Conservation (phyloP, 1,140 invertebrate species). For the Drosophila bifasciata region DNA sequence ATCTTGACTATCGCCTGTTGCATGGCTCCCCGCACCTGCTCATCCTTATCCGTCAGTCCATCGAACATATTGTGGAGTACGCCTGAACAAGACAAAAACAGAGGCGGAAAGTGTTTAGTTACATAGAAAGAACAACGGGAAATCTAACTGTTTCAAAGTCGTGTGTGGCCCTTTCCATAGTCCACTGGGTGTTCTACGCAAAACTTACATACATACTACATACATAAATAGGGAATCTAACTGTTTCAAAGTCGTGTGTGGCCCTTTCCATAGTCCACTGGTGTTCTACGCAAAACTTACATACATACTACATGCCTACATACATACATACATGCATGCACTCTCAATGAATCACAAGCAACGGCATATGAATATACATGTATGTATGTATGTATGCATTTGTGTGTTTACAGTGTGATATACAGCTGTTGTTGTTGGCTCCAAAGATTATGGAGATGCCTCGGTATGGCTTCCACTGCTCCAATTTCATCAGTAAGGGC, state of each 20-base stretch:
- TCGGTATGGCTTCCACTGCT: constrained; percentile 36
- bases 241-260: constrained; percentile 33
- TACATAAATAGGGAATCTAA: no score
- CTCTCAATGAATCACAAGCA: background rate
- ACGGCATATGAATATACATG: background rate
- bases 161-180: background rate
- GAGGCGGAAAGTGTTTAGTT: no score
- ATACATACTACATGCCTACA: background rate
- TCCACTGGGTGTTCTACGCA: no score
- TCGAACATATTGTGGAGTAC: constrained; percentile 86
- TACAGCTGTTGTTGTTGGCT: constrained; percentile 10
- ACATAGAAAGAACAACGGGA: background rate
- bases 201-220: no score
- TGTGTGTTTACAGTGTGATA: constrained; percentile 55
- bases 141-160: constrained; percentile 29
- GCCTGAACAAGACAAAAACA: no score
- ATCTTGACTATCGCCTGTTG: constrained; percentile 86
- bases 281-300: no score
- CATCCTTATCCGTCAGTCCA: constrained; percentile 86
- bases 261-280: no score
- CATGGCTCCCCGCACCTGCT: constrained; percentile 85
- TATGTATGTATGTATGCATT: no score
- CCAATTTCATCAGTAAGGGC: background rate
- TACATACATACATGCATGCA: background rate
- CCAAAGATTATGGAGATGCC: constrained; percentile 17